Conservation (phyloP, 1,140 invertebrate species). For the Potamilus streckersoni region DNA sequence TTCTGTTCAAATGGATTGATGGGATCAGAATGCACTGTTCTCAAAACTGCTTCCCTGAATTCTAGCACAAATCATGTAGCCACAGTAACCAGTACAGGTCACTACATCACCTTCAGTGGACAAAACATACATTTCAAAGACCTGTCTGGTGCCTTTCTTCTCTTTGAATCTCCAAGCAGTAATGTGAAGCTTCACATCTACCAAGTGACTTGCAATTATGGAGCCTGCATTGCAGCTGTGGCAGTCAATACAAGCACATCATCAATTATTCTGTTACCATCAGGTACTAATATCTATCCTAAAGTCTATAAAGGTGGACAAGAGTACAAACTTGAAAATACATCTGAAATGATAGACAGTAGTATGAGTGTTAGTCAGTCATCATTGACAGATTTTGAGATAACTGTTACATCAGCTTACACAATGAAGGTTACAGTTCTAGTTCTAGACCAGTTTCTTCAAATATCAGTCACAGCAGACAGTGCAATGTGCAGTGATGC, state of each 20-base stretch:
- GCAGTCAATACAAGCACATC: constrained; percentile 15
- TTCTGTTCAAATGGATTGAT: constrained; percentile 19
- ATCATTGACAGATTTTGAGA: constrained; percentile 21
- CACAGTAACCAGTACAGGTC: constrained; percentile 32
- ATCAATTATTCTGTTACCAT: constrained; percentile 27
- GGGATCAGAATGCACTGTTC: constrained; percentile 41
- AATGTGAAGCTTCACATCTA: constrained; percentile 35
- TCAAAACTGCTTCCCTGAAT: constrained; percentile 12
- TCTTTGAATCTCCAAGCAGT: constrained; percentile 23
- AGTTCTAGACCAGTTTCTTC: constrained; percentile 26
- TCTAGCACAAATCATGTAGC: constrained; percentile 17
- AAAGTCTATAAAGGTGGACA: constrained; percentile 24
- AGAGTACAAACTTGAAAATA: constrained; percentile 13
- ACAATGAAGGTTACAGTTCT: constrained; percentile 16
- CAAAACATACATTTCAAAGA: constrained; percentile 29
- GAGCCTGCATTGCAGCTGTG: constrained; percentile 33
- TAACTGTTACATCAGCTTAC: constrained; percentile 14
- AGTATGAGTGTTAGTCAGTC: constrained; percentile 17
- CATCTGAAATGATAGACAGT: constrained; percentile 6
- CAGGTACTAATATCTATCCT: constrained; percentile 21
- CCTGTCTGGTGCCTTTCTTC: constrained; percentile 33
- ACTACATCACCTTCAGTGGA: constrained; percentile 38
- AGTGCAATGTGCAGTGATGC: constrained; percentile 22
- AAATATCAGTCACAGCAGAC: constrained; percentile 21
- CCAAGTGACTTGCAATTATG: constrained; percentile 31